Percentiles rank a stretch among this genome's conserved stretches.
These are phyloP conservation scores for Apeltes quadracus DNA, from an alignment of 2,113 vertebrate genomes.

Conservation along the genomic window DNA sequence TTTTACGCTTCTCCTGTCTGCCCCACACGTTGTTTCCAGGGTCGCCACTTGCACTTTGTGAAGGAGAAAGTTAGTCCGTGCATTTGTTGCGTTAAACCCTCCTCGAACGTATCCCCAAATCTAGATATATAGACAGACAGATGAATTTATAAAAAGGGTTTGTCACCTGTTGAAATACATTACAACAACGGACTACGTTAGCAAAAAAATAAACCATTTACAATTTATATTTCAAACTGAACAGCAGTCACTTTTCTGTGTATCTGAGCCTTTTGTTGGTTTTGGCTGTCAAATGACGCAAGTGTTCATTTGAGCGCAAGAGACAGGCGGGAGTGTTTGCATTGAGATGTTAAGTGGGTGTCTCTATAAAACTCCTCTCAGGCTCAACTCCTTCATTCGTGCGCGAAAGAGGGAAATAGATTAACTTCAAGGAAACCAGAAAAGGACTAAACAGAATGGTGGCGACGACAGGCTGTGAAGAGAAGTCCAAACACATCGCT, in stretches of 20 bases:
- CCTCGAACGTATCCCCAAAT: neutral
- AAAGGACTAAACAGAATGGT: conserved; percentile 71
- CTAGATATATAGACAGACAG: neutral
- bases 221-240: neutral
- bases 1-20: conserved; percentile 61
- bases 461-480: conserved; percentile 63
- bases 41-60: neutral
- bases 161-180: neutral
- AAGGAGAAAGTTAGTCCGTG: neutral
- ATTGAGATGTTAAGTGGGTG: conserved; percentile 84
- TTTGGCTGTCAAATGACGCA: conserved; percentile 43
- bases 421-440: conserved; percentile 28
- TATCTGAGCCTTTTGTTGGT: conserved; percentile 6
- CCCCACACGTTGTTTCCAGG: conserved; percentile 65
- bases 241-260: neutral
- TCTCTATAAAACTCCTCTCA: conserved; percentile 76
- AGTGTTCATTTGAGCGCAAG: conserved; percentile 49
- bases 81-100: neutral
- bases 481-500: conserved; percentile 59
- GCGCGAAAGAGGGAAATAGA: conserved; percentile 24
- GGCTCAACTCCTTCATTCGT: conserved; percentile 57
- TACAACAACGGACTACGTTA: neutral
- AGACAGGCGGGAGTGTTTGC: conserved; percentile 60
- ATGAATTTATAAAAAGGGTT: too few species aligned
- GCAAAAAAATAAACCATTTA: neutral